Percentiles rank a stretch among this genome's conserved stretches.
Evolutionary conservation across 2,797 vertebrate species (phyloP).

Genomic region (Diceros bicornis): DNA sequence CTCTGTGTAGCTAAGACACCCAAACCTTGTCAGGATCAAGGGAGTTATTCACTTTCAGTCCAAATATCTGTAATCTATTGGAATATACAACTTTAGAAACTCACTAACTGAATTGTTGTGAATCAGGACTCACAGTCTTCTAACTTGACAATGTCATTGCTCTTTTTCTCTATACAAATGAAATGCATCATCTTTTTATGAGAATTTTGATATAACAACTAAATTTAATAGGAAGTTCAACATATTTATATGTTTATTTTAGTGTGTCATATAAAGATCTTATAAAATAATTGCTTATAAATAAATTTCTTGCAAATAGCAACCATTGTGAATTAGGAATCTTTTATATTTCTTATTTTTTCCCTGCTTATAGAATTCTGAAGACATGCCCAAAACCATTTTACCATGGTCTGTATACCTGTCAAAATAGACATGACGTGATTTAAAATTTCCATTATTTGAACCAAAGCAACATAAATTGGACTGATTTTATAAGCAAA

Average conservation of each 20-base stretch:
- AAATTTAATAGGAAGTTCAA: background rate
- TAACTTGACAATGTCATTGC: background rate
- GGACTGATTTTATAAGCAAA: slow-evolving; percentile 51
- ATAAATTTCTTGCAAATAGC: background rate
- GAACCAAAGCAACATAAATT: slow-evolving; percentile 62
- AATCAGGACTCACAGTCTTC: background rate
- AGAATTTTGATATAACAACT: slow-evolving; percentile 33
- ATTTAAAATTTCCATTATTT: slow-evolving; percentile 71
- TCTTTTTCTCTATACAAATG: background rate
- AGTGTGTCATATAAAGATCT: background rate
- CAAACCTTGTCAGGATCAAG: background rate
- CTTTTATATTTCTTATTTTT: background rate
- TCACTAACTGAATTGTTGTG: slow-evolving; percentile 13
- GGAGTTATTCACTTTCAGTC: background rate
- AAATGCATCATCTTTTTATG: background rate
- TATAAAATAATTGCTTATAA: background rate
- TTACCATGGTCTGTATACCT: slow-evolving; percentile 18
- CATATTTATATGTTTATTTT: slow-evolving; percentile 11
- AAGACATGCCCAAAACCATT: slow-evolving; percentile 17
- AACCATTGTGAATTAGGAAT: background rate
- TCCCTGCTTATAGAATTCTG: background rate
- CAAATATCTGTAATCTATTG: background rate
- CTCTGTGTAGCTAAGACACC: background rate
- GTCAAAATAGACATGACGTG: slow-evolving; percentile 48
- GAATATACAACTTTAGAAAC: background rate